A percentile compares a stretch with the other conserved stretches of the same genome.
Conservation (phyloP, 2,888 invertebrate species). For the Aphrophora alni region DNA sequence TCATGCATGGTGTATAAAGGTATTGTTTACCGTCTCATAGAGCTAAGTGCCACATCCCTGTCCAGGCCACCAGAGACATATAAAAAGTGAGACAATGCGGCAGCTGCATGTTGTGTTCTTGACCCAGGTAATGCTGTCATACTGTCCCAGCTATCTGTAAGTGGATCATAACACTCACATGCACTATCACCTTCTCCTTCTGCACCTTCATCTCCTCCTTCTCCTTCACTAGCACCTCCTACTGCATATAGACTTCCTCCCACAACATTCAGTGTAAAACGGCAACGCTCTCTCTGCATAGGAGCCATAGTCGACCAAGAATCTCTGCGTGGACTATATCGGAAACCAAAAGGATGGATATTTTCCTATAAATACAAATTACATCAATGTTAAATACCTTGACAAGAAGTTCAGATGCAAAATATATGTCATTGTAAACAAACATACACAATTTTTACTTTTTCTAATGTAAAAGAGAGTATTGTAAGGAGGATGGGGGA, state of each 20-base stretch:
- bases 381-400: neutral
- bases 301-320: slow-evolving; percentile 73
- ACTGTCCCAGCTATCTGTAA: slow-evolving; percentile 47
- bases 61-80: slow-evolving; percentile 65
- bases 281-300: slow-evolving; percentile 69
- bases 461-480: no score
- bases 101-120: slow-evolving; percentile 65
- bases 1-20: no score
- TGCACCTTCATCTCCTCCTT: slow-evolving; percentile 54
- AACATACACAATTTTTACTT: no score
- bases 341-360: slow-evolving; percentile 75
- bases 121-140: slow-evolving; percentile 11
- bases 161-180: slow-evolving; percentile 68
- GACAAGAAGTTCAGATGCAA: no score
- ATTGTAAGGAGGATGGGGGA: no score
- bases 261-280: slow-evolving; percentile 69
- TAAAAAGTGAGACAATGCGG: slow-evolving; percentile 58
- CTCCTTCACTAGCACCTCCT: slow-evolving; percentile 68
- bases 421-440: no score
- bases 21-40: slow-evolving; percentile 59
- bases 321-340: slow-evolving; percentile 66
- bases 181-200: slow-evolving; percentile 52
- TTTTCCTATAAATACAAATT: slow-evolving; percentile 62
- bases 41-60: slow-evolving; percentile 61
- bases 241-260: slow-evolving; percentile 65